A percentile compares a stretch with the other conserved stretches of the same genome.
Conservation (phyloP, 2,888 invertebrate species). For the Caenorhabditis japonica region DNA sequence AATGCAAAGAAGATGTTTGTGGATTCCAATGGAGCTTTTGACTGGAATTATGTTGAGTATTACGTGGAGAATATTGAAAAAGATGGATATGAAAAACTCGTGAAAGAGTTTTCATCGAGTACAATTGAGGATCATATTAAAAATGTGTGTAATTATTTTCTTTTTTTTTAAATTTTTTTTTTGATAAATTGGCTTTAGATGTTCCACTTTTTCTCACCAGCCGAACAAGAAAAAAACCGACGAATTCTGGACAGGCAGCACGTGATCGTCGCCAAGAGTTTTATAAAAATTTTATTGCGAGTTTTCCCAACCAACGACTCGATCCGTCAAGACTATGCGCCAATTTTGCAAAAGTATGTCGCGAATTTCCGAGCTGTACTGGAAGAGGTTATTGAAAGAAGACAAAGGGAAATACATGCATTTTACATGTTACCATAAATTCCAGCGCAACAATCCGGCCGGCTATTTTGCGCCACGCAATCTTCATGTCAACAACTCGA, state of each 20-base stretch:
- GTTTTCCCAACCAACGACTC: slow-evolving; percentile 28
- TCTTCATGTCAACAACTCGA: slow-evolving; percentile 57
- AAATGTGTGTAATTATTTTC: slow-evolving; percentile 27
- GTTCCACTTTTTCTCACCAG: slow-evolving; percentile 19
- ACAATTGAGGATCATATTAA: slow-evolving; percentile 35
- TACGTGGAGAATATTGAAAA: slow-evolving; percentile 41
- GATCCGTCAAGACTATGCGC: slow-evolving; percentile 24
- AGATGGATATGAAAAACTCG: slow-evolving; percentile 32
- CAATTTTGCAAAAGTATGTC: slow-evolving; percentile 33
- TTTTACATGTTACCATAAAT: too few relatives aligned
- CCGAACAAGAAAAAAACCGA: slow-evolving; percentile 24
- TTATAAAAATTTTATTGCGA: slow-evolving; percentile 30
- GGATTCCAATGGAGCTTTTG: slow-evolving; percentile 23
- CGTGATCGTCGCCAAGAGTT: slow-evolving; percentile 31
- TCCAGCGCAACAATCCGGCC: slow-evolving; percentile 17
- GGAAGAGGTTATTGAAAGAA: slow-evolving; percentile 22
- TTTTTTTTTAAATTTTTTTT: background rate
- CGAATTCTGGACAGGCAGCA: slow-evolving; percentile 35
- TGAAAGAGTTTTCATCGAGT: slow-evolving; percentile 40
- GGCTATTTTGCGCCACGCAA: slow-evolving; percentile 47
- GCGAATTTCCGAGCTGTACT: slow-evolving; percentile 15
- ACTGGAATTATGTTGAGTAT: slow-evolving; percentile 50
- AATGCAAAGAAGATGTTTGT: slow-evolving; percentile 38
- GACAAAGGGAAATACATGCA: too few relatives aligned
- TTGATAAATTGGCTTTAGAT: slow-evolving; percentile 14